phyloP scores from a whole-genome alignment of 2,888 invertebrate genomes.

The Drosophila pseudotakahashii region DNA sequence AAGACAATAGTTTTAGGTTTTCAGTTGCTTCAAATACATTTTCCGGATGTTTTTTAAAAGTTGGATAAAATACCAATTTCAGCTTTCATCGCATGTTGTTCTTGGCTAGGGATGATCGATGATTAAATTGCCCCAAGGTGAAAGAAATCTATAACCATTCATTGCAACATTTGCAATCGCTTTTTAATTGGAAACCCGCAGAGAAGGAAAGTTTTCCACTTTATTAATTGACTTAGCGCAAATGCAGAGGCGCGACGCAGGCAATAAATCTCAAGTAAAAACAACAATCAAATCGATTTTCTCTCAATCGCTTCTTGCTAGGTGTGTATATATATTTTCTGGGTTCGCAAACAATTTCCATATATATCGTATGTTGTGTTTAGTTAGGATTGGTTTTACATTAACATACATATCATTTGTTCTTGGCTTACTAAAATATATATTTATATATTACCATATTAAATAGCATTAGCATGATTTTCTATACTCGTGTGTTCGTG shows the following conservation, averaged over 20 bases:
- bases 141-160: constrained; percentile 3
- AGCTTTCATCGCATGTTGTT: background rate
- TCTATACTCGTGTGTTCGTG: constrained; percentile 30
- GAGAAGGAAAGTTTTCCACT: constrained; percentile 16
- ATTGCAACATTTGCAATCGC: constrained; percentile 9
- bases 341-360: constrained; percentile 46
- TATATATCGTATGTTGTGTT: constrained; percentile 33
- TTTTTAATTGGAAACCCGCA: constrained; percentile 10
- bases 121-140: constrained; percentile 3
- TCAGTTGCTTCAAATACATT: background rate
- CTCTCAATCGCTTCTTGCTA: constrained; percentile 50
- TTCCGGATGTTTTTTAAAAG: background rate
- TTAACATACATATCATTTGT: constrained; percentile 58
- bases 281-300: constrained; percentile 37
- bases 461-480: constrained; percentile 51
- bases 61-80: background rate
- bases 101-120: background rate
- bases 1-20: no score
- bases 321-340: constrained; percentile 57
- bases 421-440: constrained; percentile 77
- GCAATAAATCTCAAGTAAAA: constrained; percentile 43
- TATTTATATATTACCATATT: constrained; percentile 48
- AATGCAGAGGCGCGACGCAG: constrained; percentile 63
- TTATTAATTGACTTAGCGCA: constrained; percentile 57
- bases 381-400: constrained; percentile 68